These are phyloP conservation scores for Epirrita christyi DNA, from an alignment of 2,888 invertebrate genomes.

Conservation along the genomic window DNA sequence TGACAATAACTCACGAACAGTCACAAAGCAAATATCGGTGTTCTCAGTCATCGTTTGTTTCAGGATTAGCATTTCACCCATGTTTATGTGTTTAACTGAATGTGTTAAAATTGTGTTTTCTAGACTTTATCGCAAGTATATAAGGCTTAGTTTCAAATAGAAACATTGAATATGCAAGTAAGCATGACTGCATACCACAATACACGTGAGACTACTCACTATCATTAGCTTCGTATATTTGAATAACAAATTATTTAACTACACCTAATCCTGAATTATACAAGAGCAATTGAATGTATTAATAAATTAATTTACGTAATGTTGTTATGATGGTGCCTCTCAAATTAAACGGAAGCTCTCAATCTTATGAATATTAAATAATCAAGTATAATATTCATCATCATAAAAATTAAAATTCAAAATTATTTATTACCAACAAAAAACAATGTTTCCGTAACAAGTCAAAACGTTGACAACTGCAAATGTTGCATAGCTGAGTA, in stretches of 20 bases:
- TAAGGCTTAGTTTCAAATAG: constrained; percentile 22
- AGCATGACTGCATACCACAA: constrained; percentile 19
- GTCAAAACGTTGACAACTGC: no score
- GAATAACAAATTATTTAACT: constrained; percentile 1
- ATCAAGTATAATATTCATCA: no score
- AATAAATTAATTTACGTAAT: background rate
- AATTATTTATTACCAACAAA: no score
- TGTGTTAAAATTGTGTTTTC: constrained; percentile 1
- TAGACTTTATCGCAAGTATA: constrained; percentile 22
- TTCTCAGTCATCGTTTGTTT: constrained; percentile 16
- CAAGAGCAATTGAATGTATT: background rate
- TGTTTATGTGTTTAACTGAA: constrained; percentile 9
- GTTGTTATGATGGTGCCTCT: no score
- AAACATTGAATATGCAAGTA: constrained; percentile 27
- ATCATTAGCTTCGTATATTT: constrained; percentile 13
- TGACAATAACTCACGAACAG: background rate
- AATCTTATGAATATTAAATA: no score
- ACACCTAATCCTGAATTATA: background rate
- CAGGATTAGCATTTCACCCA: background rate
- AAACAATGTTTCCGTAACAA: no score
- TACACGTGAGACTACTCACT: background rate
- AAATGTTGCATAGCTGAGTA: no score
- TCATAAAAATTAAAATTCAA: no score
- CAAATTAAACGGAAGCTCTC: no score
- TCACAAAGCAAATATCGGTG: background rate